Percentiles rank a stretch among this genome's conserved stretches.
Evolutionary conservation across 1,140 invertebrate genomes (phyloP).

Genomic region (Mylabris phalerata): DNA sequence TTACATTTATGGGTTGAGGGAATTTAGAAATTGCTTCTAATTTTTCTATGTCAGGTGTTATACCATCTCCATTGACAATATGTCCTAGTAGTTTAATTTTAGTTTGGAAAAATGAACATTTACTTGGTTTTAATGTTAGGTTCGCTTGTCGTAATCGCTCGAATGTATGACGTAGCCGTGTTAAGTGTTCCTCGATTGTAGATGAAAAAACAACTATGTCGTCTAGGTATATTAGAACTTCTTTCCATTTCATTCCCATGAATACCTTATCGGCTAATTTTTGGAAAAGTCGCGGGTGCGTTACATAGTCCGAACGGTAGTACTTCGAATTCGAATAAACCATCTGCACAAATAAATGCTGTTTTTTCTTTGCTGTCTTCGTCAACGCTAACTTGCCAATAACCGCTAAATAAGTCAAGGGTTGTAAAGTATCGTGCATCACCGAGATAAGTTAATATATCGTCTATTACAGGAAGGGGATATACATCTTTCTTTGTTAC

Average conservation of each 20-base stretch:
- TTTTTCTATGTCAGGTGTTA: not conserved
- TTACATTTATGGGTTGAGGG: not conserved
- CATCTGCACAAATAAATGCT: not conserved
- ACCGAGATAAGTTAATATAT: not conserved
- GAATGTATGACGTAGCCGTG: not conserved
- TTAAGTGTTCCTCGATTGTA: conserved; percentile 7
- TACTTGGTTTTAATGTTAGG: not conserved
- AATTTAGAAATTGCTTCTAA: not conserved
- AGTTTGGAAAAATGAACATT: not conserved
- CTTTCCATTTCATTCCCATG: conserved; percentile 8
- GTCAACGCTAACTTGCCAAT: conserved; percentile 40
- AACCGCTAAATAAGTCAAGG: conserved; percentile 44
- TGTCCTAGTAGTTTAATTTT: conserved; percentile 4
- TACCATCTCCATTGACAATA: not conserved
- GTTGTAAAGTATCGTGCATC: conserved; percentile 17
- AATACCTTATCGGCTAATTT: conserved; percentile 3
- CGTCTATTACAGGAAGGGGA: not conserved
- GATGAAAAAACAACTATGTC: conserved; percentile 4
- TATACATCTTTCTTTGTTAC: too few relatives aligned
- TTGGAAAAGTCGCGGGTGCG: conserved; percentile 22
- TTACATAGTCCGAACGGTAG: conserved; percentile 27
- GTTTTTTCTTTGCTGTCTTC: not conserved
- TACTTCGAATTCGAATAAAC: not conserved
- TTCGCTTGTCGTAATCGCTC: not conserved
- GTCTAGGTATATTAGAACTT: conserved; percentile 9